Base-by-base conservation (phyloP, 1,140 invertebrate genomes). In the Andrena cerasifolii region DNA sequence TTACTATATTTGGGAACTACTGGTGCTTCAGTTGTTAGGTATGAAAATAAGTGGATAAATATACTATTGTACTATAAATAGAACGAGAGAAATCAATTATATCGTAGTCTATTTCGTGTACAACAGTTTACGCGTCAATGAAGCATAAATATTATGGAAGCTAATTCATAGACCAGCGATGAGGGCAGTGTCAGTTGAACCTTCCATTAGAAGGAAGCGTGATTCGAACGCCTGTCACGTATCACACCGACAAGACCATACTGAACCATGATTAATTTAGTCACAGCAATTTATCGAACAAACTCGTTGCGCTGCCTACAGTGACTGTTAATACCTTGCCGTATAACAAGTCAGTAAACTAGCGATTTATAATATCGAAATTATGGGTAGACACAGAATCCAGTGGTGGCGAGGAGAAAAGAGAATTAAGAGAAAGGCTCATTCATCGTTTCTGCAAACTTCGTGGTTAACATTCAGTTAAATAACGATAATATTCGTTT, bases 261-360 rank as follows among this genome's bases (percentile, higher is more conserved):
- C 45, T 24, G 73, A 58, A 68, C 53, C 33, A 10, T 33, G 56
- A 53, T 62, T 71, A 62, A 77, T 77, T 77, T 77, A 71, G 47
- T 45, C 24, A 26, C 36, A 31, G 67, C 67, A 71, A 70, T 70
- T 77, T 51, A 77, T 70, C 33, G 45, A 21, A 2, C 40, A 31
- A 7, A 33, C 56, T 45, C 3, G 16, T 7, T 26, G 21, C 49
- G 26, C n/a, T 71, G n/a, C 24, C 67, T 21, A 36, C 66, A 10
- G 8, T 24, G 47, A 21, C 33, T 61, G 40, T 49, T 68, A 58
- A 76, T 68, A 76, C 58, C 47, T 76, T 56, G 68, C 45, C 73
- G 43, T n/a, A 43, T 68, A 67, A 47, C 73, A 8, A 47, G 51
- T 26, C 40, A 40, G 58, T 56, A 75, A 67, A 51, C n/a, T 21